phyloP scores from a whole-genome alignment of 2,888 invertebrate species.

The Epiblema foenella region DNA sequence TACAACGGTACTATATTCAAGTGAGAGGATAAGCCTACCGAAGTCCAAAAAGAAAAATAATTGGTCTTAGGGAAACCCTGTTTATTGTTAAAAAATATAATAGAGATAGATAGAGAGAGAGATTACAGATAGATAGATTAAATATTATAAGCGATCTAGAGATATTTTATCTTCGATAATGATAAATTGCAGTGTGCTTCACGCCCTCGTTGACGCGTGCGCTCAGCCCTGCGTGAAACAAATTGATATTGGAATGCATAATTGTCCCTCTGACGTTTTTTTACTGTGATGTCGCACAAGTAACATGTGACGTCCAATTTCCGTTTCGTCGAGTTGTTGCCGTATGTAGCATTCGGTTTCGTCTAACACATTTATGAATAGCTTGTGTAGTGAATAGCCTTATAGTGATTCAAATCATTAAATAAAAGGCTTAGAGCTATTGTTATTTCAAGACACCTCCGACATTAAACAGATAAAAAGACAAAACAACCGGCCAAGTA shows the following conservation, averaged over 20 bases:
- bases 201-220: neutral
- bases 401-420: neutral
- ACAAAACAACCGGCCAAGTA: neutral
- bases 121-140: too few relatives aligned
- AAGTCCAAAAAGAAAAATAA: too few relatives aligned
- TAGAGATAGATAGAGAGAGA: too few relatives aligned
- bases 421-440: neutral
- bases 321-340: slow-evolving; percentile 44
- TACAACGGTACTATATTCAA: too few relatives aligned
- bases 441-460: neutral
- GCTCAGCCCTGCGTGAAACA: neutral
- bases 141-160: too few relatives aligned
- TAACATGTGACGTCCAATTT: slow-evolving; percentile 48
- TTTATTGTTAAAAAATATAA: too few relatives aligned
- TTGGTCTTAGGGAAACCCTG: too few relatives aligned
- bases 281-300: slow-evolving; percentile 38
- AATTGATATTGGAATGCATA: neutral
- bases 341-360: slow-evolving; percentile 36
- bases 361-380: slow-evolving; percentile 37
- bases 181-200: too few relatives aligned
- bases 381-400: neutral
- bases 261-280: neutral
- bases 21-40: too few relatives aligned
- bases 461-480: neutral
- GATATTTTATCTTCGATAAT: too few relatives aligned